Base-by-base conservation (phyloP, 2,888 invertebrate species). In the Spodoptera exigua region DNA sequence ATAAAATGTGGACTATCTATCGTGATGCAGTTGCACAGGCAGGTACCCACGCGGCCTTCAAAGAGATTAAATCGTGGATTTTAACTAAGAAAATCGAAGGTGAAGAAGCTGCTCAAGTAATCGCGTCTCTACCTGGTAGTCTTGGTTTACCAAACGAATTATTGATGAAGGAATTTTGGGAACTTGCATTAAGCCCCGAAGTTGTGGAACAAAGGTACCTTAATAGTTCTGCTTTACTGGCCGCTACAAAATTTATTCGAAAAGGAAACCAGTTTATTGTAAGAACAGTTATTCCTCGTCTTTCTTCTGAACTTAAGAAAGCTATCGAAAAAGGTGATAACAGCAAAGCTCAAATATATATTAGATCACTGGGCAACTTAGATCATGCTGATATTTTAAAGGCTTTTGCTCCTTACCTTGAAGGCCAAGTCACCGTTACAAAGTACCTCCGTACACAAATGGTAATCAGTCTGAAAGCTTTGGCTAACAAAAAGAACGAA, bases 1-100 rank as follows among this genome's bases (percentile, higher is more conserved):
- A 85, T 48, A 90, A 94, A 45, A 91, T 95, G 76, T 96, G 96
- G 96, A 91, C 87, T 80, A 93, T 95, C 9, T 95, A 94, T 86
- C 95, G 96, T 39, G 96, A 96, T 76, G 96, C 96, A 21, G 91
- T 96, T 3, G 93, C 95, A 3, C 95, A 96, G 85, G 90, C 95
- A 13, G 97, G 96, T 52, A 96, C 96, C 9, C 94, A 95, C 43
- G 96, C 96, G 3, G 95, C 96, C 40, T 94, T 96, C 70, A 80
- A 95, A 59, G 91, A 92, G 69, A 94, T 97, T 72, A 94, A 95
- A 70, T 81, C 95, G 2, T 95, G 95, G 95, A 95, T 96, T 53
- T 80, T 94, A 65, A 89, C 84, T 34, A 89, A 90, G 44, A 95
- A 95, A 81, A 84, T 96, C 27, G 68, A 88, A 64, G 92, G 89